A percentile compares a stretch with the other conserved stretches of the same genome.
Evolutionary conservation across 2,888 invertebrate genomes (phyloP).

Genomic region (Ochropleura plecta): DNA sequence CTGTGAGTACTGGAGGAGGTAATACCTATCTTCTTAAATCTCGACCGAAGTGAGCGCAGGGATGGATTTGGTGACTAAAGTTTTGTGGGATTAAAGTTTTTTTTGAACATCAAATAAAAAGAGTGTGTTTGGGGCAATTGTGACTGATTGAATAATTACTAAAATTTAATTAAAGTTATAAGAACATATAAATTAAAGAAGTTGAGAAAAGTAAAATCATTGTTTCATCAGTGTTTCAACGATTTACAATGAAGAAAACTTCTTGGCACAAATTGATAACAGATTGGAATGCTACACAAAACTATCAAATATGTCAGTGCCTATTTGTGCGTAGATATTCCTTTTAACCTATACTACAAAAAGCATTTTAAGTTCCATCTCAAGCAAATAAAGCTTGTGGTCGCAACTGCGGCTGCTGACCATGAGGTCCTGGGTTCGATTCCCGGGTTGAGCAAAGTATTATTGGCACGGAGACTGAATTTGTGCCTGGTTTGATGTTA

Average conservation of each 20-base stretch:
- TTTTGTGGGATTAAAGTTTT: not conserved
- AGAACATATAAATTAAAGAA: too few relatives aligned
- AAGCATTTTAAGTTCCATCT: too few relatives aligned
- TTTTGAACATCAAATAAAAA: not conserved
- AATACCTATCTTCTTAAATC: constrained; percentile 85
- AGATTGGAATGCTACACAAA: not conserved
- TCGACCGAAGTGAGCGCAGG: constrained; percentile 73
- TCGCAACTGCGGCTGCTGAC: too few relatives aligned
- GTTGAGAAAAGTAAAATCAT: not conserved
- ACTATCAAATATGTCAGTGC: too few relatives aligned
- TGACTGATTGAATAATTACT: not conserved
- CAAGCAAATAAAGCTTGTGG: not conserved
- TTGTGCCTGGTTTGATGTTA: too few relatives aligned
- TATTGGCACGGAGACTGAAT: too few relatives aligned
- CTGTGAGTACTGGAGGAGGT: constrained; percentile 70
- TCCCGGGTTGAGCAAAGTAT: too few relatives aligned
- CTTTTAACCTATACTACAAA: too few relatives aligned
- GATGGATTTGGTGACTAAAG: constrained; percentile 42
- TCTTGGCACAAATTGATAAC: not conserved
- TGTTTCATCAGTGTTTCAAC: not conserved
- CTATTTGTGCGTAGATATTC: too few relatives aligned
- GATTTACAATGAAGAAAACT: not conserved
- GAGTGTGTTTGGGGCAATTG: fast-evolving
- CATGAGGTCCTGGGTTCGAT: too few relatives aligned
- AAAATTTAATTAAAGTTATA: not conserved